These are phyloP conservation scores for Cephus runcator DNA, from an alignment of 2,888 invertebrate species.

Conservation along the genomic window DNA sequence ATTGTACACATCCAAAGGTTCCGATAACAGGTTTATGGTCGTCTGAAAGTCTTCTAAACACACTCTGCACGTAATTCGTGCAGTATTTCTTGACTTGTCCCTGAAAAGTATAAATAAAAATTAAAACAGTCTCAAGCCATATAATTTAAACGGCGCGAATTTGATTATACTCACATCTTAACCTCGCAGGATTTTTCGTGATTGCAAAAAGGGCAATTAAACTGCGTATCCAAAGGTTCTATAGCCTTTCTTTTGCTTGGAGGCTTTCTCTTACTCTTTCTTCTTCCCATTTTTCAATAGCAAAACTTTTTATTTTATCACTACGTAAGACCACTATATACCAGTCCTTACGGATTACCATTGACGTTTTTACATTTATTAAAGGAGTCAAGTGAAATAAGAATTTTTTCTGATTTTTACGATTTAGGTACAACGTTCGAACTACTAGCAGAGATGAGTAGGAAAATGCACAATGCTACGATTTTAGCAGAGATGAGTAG, in stretches of 20 bases:
- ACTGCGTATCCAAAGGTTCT: slow-evolving; percentile 92
- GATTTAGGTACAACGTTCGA: neutral
- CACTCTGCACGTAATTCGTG: slow-evolving; percentile 93
- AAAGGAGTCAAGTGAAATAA: neutral
- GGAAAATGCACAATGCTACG: too few species aligned
- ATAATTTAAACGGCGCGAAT: slow-evolving; percentile 6
- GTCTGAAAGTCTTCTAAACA: slow-evolving; percentile 98
- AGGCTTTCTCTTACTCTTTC: slow-evolving; percentile 98
- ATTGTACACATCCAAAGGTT: slow-evolving; percentile 98
- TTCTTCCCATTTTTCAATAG: slow-evolving; percentile 82
- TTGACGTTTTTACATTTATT: neutral
- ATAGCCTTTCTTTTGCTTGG: slow-evolving; percentile 93
- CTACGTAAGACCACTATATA: neutral
- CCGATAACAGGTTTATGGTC: slow-evolving; percentile 94
- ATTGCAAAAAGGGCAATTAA: slow-evolving; percentile 99
- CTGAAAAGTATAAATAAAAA: slow-evolving; percentile 68
- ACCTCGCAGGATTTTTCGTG: slow-evolving; percentile 99
- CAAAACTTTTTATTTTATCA: neutral
- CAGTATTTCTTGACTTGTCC: slow-evolving; percentile 95
- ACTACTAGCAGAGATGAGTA: neutral
- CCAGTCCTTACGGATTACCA: neutral
- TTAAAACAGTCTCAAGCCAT: neutral
- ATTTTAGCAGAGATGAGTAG: too few species aligned
- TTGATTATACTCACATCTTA: slow-evolving; percentile 84
- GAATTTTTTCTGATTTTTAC: neutral